Percentiles rank a stretch among this genome's conserved stretches.
Conservation (phyloP, 2,797 vertebrate species). For the Sylvia borin region DNA sequence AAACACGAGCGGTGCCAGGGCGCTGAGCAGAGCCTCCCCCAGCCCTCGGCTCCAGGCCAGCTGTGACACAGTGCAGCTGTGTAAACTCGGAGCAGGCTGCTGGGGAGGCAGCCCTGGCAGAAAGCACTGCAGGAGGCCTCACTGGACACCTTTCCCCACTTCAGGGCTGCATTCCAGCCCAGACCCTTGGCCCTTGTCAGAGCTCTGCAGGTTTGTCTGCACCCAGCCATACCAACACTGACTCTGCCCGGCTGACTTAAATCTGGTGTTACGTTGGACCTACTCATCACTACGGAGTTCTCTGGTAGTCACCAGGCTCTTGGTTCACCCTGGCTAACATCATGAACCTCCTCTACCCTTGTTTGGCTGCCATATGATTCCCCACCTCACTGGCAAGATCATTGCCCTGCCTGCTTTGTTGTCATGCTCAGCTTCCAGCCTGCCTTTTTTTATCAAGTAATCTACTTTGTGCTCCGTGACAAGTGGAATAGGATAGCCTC, state of each 20-base stretch:
- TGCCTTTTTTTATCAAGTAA: not conserved
- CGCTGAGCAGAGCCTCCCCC: not conserved
- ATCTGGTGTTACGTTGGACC: not conserved
- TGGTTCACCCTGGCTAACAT: not conserved
- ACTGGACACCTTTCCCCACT: not conserved
- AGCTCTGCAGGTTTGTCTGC: not conserved
- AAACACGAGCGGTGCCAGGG: not conserved
- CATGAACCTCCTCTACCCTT: not conserved
- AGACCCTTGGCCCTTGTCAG: not conserved
- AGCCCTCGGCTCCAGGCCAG: not conserved
- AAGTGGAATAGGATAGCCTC: not conserved
- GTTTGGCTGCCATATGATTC: not conserved
- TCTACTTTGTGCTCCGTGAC: not conserved
- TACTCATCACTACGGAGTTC: not conserved
- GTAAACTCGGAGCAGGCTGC: not conserved
- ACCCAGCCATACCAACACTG: rapidly evolving
- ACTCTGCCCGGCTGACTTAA: not conserved
- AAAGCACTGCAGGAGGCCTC: not conserved
- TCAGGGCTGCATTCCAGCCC: not conserved
- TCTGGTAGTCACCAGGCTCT: not conserved
- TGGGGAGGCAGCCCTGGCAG: not conserved
- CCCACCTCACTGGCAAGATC: not conserved
- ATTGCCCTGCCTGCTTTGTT: not conserved
- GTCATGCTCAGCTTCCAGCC: not conserved
- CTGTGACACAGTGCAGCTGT: not conserved